Percentiles rank a stretch among this genome's conserved stretches.
Evolutionary conservation across 2,888 invertebrate species (phyloP).

Genomic region (Junonia oenone): DNA sequence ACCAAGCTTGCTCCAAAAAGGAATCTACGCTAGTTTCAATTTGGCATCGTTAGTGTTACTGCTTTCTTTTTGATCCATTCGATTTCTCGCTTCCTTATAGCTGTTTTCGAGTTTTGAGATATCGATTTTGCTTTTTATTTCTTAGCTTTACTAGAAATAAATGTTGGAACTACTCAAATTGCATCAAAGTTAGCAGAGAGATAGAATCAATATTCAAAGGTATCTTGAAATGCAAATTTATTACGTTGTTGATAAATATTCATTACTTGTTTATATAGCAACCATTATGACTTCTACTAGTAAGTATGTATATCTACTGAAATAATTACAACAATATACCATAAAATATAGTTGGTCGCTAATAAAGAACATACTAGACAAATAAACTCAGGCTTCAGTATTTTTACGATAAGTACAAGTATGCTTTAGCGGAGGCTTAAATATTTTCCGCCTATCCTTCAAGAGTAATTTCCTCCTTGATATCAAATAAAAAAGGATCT

Average conservation of each 20-base stretch:
- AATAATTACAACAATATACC: too few relatives aligned
- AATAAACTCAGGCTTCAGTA: too few relatives aligned
- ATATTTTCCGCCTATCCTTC: neutral
- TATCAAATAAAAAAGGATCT: slow-evolving; percentile 11
- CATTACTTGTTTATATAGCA: too few relatives aligned
- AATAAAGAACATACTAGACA: too few relatives aligned
- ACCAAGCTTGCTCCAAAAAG: slow-evolving; percentile 16
- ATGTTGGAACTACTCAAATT: neutral
- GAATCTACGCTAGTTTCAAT: slow-evolving; percentile 25
- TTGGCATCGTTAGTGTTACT: slow-evolving; percentile 16
- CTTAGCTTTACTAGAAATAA: neutral
- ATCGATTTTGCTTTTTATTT: neutral
- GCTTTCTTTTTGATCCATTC: slow-evolving; percentile 9
- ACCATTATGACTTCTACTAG: too few relatives aligned
- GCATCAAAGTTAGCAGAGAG: too few relatives aligned
- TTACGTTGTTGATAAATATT: too few relatives aligned
- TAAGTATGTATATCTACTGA: too few relatives aligned
- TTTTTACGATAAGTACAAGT: too few relatives aligned
- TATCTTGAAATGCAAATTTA: too few relatives aligned
- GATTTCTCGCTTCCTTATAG: neutral
- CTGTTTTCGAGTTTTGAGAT: neutral
- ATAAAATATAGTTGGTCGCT: too few relatives aligned
- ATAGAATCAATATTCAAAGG: too few relatives aligned
- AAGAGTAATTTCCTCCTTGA: slow-evolving; percentile 15
- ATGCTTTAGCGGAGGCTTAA: neutral